phyloP scores from a whole-genome alignment of 2,888 invertebrate genomes.

The Cheilosia grossa region DNA sequence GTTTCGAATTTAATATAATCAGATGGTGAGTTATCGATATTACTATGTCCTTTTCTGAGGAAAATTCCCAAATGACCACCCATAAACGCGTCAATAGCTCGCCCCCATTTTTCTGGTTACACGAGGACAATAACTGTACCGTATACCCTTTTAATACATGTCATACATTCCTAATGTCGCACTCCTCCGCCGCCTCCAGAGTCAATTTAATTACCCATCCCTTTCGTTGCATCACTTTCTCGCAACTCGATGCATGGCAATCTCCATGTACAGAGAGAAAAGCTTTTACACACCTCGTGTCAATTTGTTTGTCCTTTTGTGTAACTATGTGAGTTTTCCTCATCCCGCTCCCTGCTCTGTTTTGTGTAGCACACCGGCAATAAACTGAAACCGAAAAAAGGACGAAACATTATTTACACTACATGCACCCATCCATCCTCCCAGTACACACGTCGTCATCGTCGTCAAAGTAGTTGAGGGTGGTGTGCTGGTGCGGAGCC shows the following conservation, averaged over 20 bases:
- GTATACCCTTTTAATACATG: no score
- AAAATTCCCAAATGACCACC: no score
- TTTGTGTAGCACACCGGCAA: slow-evolving; percentile 34
- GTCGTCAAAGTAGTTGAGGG: slow-evolving; percentile 59
- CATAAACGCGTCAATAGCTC: no score
- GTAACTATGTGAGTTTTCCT: slow-evolving; percentile 27
- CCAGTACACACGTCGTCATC: slow-evolving; percentile 34
- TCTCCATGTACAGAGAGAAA: not conserved
- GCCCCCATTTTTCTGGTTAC: no score
- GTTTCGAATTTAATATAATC: no score
- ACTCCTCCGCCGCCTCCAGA: not conserved
- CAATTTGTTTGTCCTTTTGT: slow-evolving; percentile 59
- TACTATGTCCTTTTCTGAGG: no score
- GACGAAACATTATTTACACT: slow-evolving; percentile 45
- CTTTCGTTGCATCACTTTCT: not conserved
- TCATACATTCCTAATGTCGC: not conserved
- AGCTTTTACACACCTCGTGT: slow-evolving; percentile 37
- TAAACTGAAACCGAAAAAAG: slow-evolving; percentile 61
- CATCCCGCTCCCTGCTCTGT: not conserved
- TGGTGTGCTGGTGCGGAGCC: slow-evolving; percentile 53
- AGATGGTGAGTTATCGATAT: no score
- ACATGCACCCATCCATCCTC: slow-evolving; percentile 45
- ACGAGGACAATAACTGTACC: no score
- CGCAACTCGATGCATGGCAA: not conserved
- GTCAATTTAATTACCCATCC: slow-evolving; percentile 44